Percentiles rank a stretch among this genome's conserved stretches.
Conservation (phyloP, 1,140 invertebrate species). For the Drosophila mojavensis region DNA sequence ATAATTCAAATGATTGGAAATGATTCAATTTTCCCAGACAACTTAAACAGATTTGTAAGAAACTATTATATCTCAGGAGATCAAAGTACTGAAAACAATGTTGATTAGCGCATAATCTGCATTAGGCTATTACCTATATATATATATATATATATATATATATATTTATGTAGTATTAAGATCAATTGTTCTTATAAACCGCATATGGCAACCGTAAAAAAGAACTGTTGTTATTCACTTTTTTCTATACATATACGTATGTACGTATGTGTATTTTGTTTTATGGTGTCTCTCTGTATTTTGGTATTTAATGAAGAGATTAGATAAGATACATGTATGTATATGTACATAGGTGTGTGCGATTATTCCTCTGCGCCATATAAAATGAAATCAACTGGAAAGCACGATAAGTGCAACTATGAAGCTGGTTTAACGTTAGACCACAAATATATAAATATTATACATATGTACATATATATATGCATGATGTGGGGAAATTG, state of each 20-base stretch:
- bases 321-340: slow-evolving; percentile 63
- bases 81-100: not conserved
- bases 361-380: slow-evolving; percentile 38
- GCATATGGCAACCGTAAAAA: slow-evolving; percentile 34
- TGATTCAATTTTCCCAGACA: too few species aligned
- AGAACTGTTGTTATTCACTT: slow-evolving; percentile 31
- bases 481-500: slow-evolving; percentile 4
- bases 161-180: too few species aligned
- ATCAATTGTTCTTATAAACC: slow-evolving; percentile 1
- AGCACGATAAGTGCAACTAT: slow-evolving; percentile 62
- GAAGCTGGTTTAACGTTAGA: slow-evolving; percentile 47
- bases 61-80: not conserved
- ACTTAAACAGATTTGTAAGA: too few species aligned
- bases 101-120: not conserved
- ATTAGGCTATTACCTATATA: slow-evolving; percentile 4
- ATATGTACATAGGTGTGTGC: slow-evolving; percentile 16
- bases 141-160: too few species aligned
- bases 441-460: slow-evolving; percentile 34
- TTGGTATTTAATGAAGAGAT: slow-evolving; percentile 77
- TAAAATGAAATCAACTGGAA: slow-evolving; percentile 59
- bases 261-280: slow-evolving; percentile 38
- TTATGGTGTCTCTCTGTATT: slow-evolving; percentile 69
- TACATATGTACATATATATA: not conserved
- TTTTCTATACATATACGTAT: slow-evolving; percentile 35
- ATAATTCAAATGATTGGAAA: too few species aligned